Evolutionary conservation across 1,140 invertebrate species (phyloP), one percentile per base, ranked within the genome.

Genomic region (Brachionus calyciflorus): DNA sequence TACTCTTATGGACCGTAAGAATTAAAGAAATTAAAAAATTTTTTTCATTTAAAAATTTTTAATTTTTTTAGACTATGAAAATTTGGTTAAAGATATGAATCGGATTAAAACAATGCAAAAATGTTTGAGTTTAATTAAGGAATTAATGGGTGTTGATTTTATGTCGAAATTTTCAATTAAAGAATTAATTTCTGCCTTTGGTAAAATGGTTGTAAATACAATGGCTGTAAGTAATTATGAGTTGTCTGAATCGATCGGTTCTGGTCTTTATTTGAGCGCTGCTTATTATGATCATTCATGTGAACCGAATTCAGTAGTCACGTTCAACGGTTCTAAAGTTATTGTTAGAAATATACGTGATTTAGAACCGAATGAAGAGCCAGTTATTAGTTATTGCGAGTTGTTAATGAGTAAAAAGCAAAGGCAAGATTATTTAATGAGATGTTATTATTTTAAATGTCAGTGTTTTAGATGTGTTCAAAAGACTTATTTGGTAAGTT

Each of bases 201-300:
- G 69, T 2, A 49, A 55, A 51, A n/a, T 73, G 24, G 41, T 73
- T 7, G 10, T 73, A 0, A 73, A 73, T 17, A 21, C 19, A 6
- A 28, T 73, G 10, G 17, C 28, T 21, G 51, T 73, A 30, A 26
- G 69, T 19, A 73, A 51, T 55, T 49, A 26, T 19, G 69, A 73
- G 49, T 51, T 73, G 19, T 73, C 69, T 33, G 46, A 73, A 55
- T 19, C 46, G 28, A 49, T 73, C 10, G 69, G 69, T 40, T 51
- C 69, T 51, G 69, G 69, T 41, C 17, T 73, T 17, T 73, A 73
- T 33, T 49, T 73, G 14, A 73, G 69, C 30, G 46, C 17, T 12
- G 33, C 69, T 24, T 30, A n/a, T 37, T n/a, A 51, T 33, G 51
- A 73, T 73, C 69, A 73, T 73, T 73, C 69, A 26, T 73, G 69